A percentile compares a stretch with the other conserved stretches of the same genome.
phyloP scores from a whole-genome alignment of 2,888 invertebrate species.

The Nomada lathburiana region DNA sequence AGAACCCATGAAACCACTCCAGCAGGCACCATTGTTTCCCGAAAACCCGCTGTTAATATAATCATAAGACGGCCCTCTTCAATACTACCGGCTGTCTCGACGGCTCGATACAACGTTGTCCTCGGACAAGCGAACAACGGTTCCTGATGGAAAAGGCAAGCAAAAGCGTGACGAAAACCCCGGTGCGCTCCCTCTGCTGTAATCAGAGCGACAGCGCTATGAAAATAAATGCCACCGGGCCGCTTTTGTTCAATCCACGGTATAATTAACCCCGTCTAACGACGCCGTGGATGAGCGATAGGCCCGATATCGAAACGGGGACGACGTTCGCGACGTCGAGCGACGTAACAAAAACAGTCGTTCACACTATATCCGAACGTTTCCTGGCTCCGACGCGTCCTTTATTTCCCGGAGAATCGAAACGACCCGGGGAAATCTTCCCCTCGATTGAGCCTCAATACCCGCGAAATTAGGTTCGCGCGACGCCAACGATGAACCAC shows the following conservation, averaged over 20 bases:
- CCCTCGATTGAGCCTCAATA: slow-evolving; percentile 71
- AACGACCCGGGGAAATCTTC: slow-evolving; percentile 62
- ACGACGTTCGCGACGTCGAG: not conserved
- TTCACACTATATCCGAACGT: slow-evolving; percentile 19
- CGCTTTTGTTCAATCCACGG: slow-evolving; percentile 28
- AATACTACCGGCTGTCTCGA: not conserved
- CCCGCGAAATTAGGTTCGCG: slow-evolving; percentile 70
- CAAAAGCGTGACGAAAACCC: slow-evolving; percentile 11
- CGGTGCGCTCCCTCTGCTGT: slow-evolving; percentile 12
- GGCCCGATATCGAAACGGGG: not conserved
- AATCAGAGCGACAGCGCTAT: not conserved
- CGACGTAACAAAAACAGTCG: slow-evolving; percentile 26
- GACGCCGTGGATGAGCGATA: not conserved
- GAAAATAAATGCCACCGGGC: slow-evolving; percentile 18
- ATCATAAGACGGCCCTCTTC: slow-evolving; percentile 14
- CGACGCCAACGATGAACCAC: slow-evolving; percentile 23
- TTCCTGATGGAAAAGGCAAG: slow-evolving; percentile 7
- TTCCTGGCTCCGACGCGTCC: slow-evolving; percentile 43
- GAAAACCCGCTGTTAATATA: not conserved
- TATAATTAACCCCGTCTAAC: slow-evolving; percentile 34
- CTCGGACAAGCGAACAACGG: slow-evolving; percentile 16
- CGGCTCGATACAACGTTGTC: slow-evolving; percentile 7
- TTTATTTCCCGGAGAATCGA: slow-evolving; percentile 50
- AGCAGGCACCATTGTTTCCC: too few species aligned
- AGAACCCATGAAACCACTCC: too few species aligned